Evolutionary conservation across 2,888 invertebrate genomes (phyloP), one percentile per base, ranked within the genome.

Genomic region (Opisthograptis luteolata): DNA sequence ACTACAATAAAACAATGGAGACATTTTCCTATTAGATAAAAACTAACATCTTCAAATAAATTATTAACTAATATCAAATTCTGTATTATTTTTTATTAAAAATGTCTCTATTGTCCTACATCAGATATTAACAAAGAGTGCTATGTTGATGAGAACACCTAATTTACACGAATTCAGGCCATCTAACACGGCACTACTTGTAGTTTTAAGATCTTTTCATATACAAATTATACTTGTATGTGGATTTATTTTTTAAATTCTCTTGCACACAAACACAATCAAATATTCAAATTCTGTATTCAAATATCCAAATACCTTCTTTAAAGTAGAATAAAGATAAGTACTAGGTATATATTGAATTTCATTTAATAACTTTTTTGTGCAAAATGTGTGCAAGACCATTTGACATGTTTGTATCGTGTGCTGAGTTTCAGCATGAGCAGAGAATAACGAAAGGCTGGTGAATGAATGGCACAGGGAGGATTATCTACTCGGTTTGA

Each of bases 401-500:
- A 73, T 83, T 83, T 77, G 70, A 70, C 74, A 69, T 73, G 71
- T 77, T 67, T 78, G 68, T 81, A 78, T 79, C 67, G 68, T 79
- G 76, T 81, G 86, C 87, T 87, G 86, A 86, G 79, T 84, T 87
- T 70, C 85, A 88, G 87, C 84, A 79, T 79, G 69, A 59, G 72
- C 76, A 64, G 72, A 66, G 65, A 81, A 80, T 89, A 89, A 88
- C 81, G 67, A 81, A 79, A 74, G 74, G 81, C 74, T 84, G 84
- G 81, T 84, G 76, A 79, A 79, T 88, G 73, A 87, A 88, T 88
- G 86, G 79, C 71, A 87, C 90, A 91, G 94, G 69, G 92, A 93
- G 79, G 93, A 94, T 74, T 97, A 95, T 81, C 91, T 94, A 63
- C 89, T 97, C 66, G 96, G 94, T 62, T 91, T 97, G 68, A 96